Conservation (phyloP, 1,140 invertebrate species). For the Philaenus spumarius region DNA sequence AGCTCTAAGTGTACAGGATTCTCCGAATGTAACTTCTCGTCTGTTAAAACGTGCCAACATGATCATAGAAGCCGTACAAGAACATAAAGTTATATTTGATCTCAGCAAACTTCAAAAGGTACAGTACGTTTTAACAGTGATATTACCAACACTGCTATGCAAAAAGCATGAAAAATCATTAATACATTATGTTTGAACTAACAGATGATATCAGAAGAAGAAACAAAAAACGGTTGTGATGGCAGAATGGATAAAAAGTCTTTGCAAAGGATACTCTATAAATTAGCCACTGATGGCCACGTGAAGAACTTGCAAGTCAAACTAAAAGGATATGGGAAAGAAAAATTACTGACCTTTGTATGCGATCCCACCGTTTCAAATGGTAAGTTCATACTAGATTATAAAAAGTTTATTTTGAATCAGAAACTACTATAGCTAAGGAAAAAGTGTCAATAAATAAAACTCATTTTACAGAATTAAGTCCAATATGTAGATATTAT, state of each 20-base stretch:
- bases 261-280: conserved; percentile 48
- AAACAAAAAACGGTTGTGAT: conserved; percentile 48
- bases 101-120: conserved; percentile 47
- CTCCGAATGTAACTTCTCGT: background rate
- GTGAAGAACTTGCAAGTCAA: conserved; percentile 52
- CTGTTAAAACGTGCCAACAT: conserved; percentile 50
- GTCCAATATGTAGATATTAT: too few species aligned
- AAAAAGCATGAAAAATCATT: too few species aligned
- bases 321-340: conserved; percentile 42
- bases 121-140: conserved; percentile 8
- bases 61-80: conserved; percentile 51
- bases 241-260: conserved; percentile 56
- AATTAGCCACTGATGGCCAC: conserved; percentile 48
- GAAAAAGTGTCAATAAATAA: background rate
- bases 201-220: conserved; percentile 46
- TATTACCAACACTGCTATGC: too few species aligned
- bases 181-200: too few species aligned
- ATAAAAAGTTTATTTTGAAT: too few species aligned
- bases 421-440: too few species aligned
- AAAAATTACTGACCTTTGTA: conserved; percentile 47
- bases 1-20: too few species aligned
- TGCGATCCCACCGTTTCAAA: conserved; percentile 46
- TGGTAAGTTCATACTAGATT: conserved; percentile 7
- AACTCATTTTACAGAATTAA: too few species aligned
- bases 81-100: conserved; percentile 51